Evolutionary conservation across 92 coral and sea anemone genomes (phyloP).

Genomic region (Isaurus tuberculatus): DNA sequence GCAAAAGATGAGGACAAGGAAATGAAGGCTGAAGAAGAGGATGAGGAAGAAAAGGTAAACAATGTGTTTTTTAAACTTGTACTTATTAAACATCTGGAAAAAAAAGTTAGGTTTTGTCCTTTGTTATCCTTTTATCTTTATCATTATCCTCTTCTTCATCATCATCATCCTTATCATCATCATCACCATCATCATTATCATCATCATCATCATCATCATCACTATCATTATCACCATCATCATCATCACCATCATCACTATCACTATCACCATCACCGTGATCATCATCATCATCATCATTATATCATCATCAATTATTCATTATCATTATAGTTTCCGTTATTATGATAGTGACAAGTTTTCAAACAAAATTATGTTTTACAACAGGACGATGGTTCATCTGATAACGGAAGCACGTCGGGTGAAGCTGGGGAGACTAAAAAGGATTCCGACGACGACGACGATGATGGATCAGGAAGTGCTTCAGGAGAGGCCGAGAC

Average conservation of each 20-base stretch:
- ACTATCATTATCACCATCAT: no score
- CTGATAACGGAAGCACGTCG: slow-evolving; percentile 45
- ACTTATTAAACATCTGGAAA: background rate
- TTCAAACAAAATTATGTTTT: background rate
- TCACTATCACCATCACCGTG: no score
- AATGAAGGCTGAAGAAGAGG: slow-evolving; percentile 52
- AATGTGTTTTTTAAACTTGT: background rate
- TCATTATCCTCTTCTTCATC: no score
- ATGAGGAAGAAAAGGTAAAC: slow-evolving; percentile 65
- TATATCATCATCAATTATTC: no score
- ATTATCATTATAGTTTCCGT: background rate
- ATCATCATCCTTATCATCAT: no score
- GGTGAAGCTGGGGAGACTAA: slow-evolving; percentile 35
- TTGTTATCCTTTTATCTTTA: no score
- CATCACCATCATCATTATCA: no score
- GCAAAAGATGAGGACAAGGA: slow-evolving; percentile 39
- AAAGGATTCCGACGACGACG: slow-evolving; percentile 30
- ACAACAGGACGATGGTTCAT: slow-evolving; percentile 39
- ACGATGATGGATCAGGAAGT: slow-evolving; percentile 35
- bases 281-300: no score
- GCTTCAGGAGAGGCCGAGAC: slow-evolving; percentile 41
- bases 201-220: no score
- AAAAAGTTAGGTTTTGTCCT: background rate
- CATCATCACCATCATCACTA: no score
- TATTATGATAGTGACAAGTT: background rate